Evolutionary conservation across 2,113 vertebrate species (phyloP).

Genomic region (Laticauda laticaudata): DNA sequence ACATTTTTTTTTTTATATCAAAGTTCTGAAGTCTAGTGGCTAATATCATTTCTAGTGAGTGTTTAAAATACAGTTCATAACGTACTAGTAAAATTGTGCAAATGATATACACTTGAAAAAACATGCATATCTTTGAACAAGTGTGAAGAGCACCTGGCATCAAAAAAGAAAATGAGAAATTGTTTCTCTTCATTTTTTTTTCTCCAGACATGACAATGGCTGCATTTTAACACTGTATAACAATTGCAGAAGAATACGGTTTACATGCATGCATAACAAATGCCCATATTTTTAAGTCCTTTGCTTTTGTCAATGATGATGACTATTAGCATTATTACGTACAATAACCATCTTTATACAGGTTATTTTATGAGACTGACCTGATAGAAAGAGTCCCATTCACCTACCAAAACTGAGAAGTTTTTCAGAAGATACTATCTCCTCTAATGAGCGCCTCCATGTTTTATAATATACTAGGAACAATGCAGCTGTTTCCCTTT

Average conservation of each 20-base stretch:
- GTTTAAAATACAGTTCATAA: not conserved
- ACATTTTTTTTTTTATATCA: not conserved
- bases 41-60: not conserved
- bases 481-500: not conserved
- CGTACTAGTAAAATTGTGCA: not conserved
- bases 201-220: not conserved
- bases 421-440: not conserved
- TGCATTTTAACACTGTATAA: not conserved
- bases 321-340: not conserved
- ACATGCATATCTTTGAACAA: not conserved
- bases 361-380: not conserved
- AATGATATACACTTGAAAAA: not conserved
- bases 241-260: not conserved
- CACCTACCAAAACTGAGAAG: not conserved
- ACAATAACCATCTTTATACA: not conserved
- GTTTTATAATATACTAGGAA: too few species aligned
- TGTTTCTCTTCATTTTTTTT: not conserved
- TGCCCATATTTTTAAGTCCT: not conserved
- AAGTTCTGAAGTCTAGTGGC: not conserved
- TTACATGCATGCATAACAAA: not conserved
- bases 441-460: not conserved
- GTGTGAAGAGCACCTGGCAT: not conserved
- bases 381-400: not conserved
- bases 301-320: not conserved
- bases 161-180: not conserved